phyloP scores from a whole-genome alignment of 2,113 vertebrate genomes.

The Rhabdornis inornatus region DNA sequence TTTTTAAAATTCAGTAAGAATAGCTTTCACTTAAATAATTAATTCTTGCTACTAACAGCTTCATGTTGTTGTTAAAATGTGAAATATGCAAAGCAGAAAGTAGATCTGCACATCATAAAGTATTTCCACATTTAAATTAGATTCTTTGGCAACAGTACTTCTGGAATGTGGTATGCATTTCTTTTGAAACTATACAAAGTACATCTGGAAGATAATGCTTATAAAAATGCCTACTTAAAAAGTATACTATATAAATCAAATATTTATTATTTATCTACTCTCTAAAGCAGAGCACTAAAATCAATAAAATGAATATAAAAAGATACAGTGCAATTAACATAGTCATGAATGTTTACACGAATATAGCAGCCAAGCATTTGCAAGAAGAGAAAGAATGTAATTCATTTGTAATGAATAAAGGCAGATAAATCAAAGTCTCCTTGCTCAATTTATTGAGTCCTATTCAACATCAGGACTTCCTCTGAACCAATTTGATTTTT shows the following conservation, averaged over 20 bases:
- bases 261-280: neutral
- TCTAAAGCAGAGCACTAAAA: slow-evolving; percentile 43
- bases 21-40: neutral
- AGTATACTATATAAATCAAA: slow-evolving; percentile 12
- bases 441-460: slow-evolving; percentile 35
- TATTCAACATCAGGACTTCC: slow-evolving; percentile 3
- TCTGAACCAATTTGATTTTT: slow-evolving; percentile 53
- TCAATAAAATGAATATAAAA: slow-evolving; percentile 38
- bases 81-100: neutral
- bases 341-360: slow-evolving; percentile 25
- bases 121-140: neutral
- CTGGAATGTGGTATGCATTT: neutral
- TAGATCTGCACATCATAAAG: neutral
- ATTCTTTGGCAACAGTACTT: slow-evolving; percentile 2
- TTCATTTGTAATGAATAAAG: slow-evolving; percentile 32
- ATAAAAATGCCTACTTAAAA: neutral
- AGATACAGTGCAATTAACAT: slow-evolving; percentile 37
- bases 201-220: slow-evolving; percentile 24
- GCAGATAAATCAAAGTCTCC: neutral
- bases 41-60: neutral
- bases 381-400: slow-evolving; percentile 9
- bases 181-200: slow-evolving; percentile 9
- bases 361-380: slow-evolving; percentile 41
- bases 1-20: neutral
- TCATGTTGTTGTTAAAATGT: neutral